phyloP scores from a whole-genome alignment of 1,140 invertebrate genomes.

The Mercenaria mercenaria region DNA sequence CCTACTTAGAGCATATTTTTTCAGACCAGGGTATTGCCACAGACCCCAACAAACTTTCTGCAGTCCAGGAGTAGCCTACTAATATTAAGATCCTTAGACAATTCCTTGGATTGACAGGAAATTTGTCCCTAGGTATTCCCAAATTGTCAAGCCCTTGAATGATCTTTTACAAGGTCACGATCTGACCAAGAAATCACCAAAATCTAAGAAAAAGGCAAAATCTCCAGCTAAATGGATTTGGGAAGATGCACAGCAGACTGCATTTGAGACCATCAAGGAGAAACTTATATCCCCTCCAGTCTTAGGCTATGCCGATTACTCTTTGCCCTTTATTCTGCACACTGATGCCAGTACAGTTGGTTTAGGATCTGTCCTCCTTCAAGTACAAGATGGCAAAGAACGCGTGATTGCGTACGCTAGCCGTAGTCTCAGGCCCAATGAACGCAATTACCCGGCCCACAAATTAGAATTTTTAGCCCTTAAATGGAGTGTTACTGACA shows the following conservation, averaged over 20 bases:
- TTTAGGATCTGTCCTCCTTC: not conserved
- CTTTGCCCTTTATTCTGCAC: not conserved
- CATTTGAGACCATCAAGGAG: constrained; percentile 76
- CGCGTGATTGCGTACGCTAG: too few relatives aligned
- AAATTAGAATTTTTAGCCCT: constrained; percentile 58
- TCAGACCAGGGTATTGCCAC: constrained; percentile 68
- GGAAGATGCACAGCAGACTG: constrained; percentile 47
- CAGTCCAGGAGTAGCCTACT: constrained; percentile 76
- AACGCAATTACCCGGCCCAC: too few relatives aligned
- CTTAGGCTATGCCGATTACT: not conserved
- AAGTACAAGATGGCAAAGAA: too few relatives aligned
- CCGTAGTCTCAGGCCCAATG: too few relatives aligned
- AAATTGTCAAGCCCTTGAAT: constrained; percentile 81
- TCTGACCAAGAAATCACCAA: not conserved
- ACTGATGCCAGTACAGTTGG: not conserved
- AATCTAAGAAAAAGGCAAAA: constrained; percentile 1
- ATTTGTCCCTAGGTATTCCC: constrained; percentile 84
- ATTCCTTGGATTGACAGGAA: constrained; percentile 86
- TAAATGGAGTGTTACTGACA: constrained; percentile 41
- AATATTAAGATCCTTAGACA: constrained; percentile 76
- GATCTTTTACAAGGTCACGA: constrained; percentile 45
- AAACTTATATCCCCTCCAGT: constrained; percentile 68
- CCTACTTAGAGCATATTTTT: constrained; percentile 74
- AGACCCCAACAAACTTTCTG: constrained; percentile 76
- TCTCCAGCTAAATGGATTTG: constrained; percentile 66